Evolutionary conservation across 1,140 invertebrate genomes (phyloP).

Genomic region (Nixonia krombeini): DNA sequence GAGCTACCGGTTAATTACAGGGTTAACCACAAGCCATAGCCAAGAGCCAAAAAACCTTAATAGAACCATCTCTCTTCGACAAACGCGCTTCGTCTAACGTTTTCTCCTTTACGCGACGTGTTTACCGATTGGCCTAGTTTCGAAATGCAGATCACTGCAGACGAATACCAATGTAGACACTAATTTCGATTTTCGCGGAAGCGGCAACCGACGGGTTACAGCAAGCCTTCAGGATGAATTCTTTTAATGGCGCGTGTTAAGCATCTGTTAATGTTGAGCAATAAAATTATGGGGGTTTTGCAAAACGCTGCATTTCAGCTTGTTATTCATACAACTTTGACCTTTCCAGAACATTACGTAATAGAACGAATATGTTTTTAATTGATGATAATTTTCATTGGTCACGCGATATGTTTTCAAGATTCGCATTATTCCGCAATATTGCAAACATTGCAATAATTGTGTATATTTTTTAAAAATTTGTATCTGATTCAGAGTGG

Average conservation of each 20-base stretch:
- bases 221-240: not conserved
- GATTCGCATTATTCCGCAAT: no score
- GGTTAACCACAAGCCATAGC: conserved; percentile 56
- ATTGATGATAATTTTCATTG: no score
- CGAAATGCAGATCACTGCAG: not conserved
- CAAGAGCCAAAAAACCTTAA: conserved; percentile 53
- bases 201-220: not conserved
- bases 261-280: not conserved
- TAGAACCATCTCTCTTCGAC: conserved; percentile 64
- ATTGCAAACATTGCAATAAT: no score
- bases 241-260: not conserved
- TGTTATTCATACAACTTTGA: no score
- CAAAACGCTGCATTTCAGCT: no score
- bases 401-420: no score
- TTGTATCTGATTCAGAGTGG: no score
- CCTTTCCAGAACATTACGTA: no score
- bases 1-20: conserved; percentile 72
- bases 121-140: not conserved
- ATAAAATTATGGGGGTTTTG: no score
- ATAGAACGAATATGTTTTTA: no score
- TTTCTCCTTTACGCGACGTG: conserved; percentile 13
- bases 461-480: no score
- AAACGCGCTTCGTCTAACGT: conserved; percentile 20
- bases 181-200: not conserved
- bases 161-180: not conserved